Evolutionary conservation across 2,888 invertebrate genomes (phyloP).

Genomic region (Lampropteryx suffumata): DNA sequence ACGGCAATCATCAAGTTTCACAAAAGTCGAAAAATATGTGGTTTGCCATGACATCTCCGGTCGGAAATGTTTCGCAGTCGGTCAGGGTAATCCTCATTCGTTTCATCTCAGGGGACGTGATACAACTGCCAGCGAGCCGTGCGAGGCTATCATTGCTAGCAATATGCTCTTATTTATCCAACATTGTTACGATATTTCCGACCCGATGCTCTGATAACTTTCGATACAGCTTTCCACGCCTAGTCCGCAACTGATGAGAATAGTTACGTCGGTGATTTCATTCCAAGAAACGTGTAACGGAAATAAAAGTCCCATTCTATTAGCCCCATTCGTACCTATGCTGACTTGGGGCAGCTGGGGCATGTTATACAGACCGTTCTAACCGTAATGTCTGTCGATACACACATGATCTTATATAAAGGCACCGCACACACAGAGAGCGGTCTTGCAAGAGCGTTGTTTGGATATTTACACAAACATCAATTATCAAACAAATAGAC

Average conservation of each 20-base stretch:
- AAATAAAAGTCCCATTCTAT: conserved; percentile 45
- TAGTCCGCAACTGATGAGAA: conserved; percentile 45
- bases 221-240: conserved; percentile 49
- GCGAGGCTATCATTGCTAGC: conserved; percentile 56
- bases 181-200: conserved; percentile 60
- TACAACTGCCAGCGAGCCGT: conserved; percentile 51
- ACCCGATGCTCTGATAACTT: conserved; percentile 59
- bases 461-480: too few relatives aligned
- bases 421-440: too few relatives aligned
- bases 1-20: conserved; percentile 29
- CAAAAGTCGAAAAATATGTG: conserved; percentile 33
- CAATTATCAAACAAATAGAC: too few relatives aligned
- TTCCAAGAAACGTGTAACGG: conserved; percentile 46
- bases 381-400: conserved; percentile 9
- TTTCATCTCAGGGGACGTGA: conserved; percentile 62
- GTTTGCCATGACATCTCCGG: conserved; percentile 37
- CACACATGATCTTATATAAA: neutral
- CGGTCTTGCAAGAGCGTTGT: too few relatives aligned
- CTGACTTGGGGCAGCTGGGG: conserved; percentile 17
- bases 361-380: conserved; percentile 12
- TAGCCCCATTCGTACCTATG: conserved; percentile 20
- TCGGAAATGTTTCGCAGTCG: conserved; percentile 50
- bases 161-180: conserved; percentile 68
- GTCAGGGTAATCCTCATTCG: conserved; percentile 60
- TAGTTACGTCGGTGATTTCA: conserved; percentile 46